Conservation (phyloP, 2,113 vertebrate species). For the Gadus chalcogrammus region DNA sequence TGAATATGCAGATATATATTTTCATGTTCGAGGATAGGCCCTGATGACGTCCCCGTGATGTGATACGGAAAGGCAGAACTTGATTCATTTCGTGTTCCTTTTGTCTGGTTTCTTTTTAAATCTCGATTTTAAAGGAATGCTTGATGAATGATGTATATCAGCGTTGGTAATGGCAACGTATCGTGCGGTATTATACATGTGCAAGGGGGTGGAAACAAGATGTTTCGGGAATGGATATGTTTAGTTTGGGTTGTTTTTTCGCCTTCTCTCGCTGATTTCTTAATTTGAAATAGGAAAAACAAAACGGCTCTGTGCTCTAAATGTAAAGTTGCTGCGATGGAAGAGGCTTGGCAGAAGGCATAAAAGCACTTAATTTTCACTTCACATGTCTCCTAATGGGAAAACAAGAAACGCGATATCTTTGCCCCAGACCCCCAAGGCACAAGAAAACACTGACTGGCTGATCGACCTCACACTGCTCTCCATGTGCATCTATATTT, state of each 20-base stretch:
- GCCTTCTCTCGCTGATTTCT: conserved; percentile 1
- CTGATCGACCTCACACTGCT: conserved; percentile 16
- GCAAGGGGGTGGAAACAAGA: background rate
- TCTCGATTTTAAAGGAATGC: no score
- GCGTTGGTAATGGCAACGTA: no score
- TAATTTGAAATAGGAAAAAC: conserved; percentile 2
- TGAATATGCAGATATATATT: no score
- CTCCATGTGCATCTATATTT: conserved; percentile 5
- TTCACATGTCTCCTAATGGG: conserved; percentile 83
- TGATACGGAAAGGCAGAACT: no score
- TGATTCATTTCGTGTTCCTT: no score
- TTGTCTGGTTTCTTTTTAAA: no score
- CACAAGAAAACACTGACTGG: conserved; percentile 21
- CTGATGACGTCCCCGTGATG: no score
- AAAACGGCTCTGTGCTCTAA: conserved; percentile 7
- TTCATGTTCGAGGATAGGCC: no score
- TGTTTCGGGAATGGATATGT: background rate
- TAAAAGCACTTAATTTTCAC: conserved; percentile 76
- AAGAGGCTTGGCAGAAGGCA: conserved; percentile 43
- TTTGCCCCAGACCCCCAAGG: conserved; percentile 21
- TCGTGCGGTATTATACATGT: background rate
- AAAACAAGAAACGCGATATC: conserved; percentile 77
- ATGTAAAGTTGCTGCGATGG: conserved; percentile 38
- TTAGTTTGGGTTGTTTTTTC: background rate
- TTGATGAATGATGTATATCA: no score